phyloP scores from a whole-genome alignment of 2,888 invertebrate genomes.

The Idaea aversata region DNA sequence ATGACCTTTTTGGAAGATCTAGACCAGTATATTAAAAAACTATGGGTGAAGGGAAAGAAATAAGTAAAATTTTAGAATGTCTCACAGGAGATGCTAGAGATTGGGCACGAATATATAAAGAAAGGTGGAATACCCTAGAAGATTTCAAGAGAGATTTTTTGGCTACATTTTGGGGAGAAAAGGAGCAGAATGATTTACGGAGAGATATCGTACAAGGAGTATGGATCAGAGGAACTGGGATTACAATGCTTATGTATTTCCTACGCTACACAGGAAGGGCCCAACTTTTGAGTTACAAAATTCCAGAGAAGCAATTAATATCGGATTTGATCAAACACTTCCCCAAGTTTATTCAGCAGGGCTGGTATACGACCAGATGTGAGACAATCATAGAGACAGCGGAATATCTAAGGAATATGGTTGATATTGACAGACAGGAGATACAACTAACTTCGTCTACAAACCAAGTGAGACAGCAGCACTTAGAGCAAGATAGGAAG shows the following conservation, averaged over 20 bases:
- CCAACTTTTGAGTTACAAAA: background rate
- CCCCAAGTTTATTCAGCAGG: conserved; percentile 6
- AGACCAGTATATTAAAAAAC: no score
- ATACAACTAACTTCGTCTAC: no score
- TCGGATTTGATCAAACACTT: conserved; percentile 9
- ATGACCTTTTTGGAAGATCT: no score
- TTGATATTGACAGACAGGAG: background rate
- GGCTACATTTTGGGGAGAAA: conserved; percentile 8
- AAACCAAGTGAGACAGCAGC: no score
- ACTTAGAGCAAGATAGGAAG: no score
- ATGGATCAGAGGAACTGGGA: background rate
- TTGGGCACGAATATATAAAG: conserved; percentile 7
- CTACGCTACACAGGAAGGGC: conserved; percentile 2
- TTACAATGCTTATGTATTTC: conserved; percentile 7
- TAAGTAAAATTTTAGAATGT: conserved; percentile 5
- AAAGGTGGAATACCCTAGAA: background rate
- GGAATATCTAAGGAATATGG: conserved; percentile 6
- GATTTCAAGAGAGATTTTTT: conserved; percentile 13
- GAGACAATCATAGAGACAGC: conserved; percentile 3
- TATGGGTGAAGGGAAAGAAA: background rate
- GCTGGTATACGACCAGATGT: conserved; percentile 3
- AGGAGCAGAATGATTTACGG: conserved; percentile 9
- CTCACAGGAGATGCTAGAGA: conserved; percentile 4
- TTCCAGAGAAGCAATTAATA: conserved; percentile 7
- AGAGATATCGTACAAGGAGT: background rate